phyloP scores from a whole-genome alignment of 1,140 invertebrate species.

The Sarcophaga peregrina region DNA sequence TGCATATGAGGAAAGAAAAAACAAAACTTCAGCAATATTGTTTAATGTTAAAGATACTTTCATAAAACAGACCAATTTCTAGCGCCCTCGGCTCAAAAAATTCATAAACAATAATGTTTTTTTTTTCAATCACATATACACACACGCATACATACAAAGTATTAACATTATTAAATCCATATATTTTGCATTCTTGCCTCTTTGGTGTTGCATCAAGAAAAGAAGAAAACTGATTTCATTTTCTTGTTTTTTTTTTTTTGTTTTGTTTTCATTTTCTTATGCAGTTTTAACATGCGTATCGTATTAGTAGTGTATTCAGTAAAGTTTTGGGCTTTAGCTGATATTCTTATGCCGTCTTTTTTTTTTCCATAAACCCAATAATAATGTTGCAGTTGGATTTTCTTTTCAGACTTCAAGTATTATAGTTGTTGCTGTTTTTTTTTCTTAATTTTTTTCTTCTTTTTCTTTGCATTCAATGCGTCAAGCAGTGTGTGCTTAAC shows the following conservation, averaged over 20 bases:
- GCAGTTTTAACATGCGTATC: slow-evolving; percentile 40
- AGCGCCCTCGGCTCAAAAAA: slow-evolving; percentile 47
- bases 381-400: neutral
- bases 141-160: neutral
- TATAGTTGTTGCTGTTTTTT: neutral
- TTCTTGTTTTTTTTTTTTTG: neutral
- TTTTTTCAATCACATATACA: neutral
- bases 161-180: neutral
- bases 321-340: slow-evolving; percentile 29
- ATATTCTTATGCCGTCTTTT: neutral
- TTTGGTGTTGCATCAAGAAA: slow-evolving; percentile 35
- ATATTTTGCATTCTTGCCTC: slow-evolving; percentile 35
- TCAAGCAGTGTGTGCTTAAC: slow-evolving; percentile 41
- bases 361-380: neutral
- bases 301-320: slow-evolving; percentile 20
- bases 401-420: neutral
- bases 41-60: slow-evolving; percentile 23
- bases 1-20: neutral
- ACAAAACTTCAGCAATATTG: neutral
- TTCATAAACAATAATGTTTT: slow-evolving; percentile 36
- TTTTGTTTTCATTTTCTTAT: neutral
- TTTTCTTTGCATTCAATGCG: slow-evolving; percentile 5
- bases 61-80: slow-evolving; percentile 46
- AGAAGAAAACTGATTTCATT: neutral
- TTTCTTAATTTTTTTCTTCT: neutral